Evolutionary conservation across 2,113 vertebrate species (phyloP).

Genomic region (Brachypteracias leptosomus): DNA sequence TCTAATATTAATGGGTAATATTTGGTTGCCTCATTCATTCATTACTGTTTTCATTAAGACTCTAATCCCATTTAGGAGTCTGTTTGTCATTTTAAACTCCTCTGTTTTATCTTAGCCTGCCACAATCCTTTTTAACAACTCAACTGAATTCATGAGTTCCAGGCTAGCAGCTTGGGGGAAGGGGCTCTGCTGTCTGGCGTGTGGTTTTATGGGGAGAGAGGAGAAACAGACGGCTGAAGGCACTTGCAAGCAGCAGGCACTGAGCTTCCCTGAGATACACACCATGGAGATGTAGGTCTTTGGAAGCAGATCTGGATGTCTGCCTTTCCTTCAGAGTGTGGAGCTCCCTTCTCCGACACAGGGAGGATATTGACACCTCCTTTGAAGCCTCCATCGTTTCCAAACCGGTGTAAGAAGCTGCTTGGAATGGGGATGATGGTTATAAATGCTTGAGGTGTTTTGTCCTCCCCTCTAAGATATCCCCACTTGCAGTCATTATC

Average conservation of each 20-base stretch:
- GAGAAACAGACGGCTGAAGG: background rate
- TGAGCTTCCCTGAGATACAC: background rate
- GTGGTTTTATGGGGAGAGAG: constrained; percentile 17
- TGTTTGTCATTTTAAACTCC: constrained; percentile 77
- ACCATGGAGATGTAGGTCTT: background rate
- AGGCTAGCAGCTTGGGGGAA: constrained; percentile 45
- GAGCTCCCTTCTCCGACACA: background rate
- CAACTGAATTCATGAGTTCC: constrained; percentile 31
- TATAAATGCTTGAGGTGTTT: background rate
- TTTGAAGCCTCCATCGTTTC: background rate
- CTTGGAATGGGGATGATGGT: accelerated
- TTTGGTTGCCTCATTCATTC: constrained; percentile 69
- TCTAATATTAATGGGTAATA: constrained; percentile 74
- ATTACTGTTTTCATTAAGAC: constrained; percentile 77
- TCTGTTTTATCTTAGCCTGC: constrained; percentile 68
- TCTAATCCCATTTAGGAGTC: constrained; percentile 74
- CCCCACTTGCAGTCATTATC: accelerated
- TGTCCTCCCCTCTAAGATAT: background rate
- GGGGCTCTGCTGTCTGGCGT: constrained; percentile 27
- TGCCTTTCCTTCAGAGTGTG: background rate
- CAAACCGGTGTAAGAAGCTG: background rate
- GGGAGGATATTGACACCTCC: background rate
- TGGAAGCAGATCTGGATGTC: background rate
- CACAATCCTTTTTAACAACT: constrained; percentile 61
- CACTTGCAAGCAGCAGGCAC: background rate